Percentiles rank a stretch among this genome's conserved stretches.
phyloP scores from a whole-genome alignment of 53 echinoderm and acorn worm species.

The Crossaster papposus region DNA sequence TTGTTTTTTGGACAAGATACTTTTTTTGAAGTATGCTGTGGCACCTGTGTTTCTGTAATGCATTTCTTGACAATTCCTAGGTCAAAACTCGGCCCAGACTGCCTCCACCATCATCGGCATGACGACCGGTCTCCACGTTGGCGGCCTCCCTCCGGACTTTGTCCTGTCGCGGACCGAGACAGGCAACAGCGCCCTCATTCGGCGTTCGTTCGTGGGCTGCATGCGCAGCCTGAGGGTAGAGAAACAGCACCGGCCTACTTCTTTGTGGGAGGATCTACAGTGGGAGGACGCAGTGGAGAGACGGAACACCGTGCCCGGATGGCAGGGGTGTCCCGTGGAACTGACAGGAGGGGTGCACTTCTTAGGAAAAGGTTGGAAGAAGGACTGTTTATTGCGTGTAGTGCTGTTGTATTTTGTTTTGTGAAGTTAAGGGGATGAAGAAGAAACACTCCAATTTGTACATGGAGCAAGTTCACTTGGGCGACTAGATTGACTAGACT shows the following conservation, averaged over 20 bases:
- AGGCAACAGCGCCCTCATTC: slow-evolving; percentile 75
- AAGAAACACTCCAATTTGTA: not conserved
- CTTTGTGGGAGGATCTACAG: slow-evolving; percentile 84
- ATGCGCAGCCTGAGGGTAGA: slow-evolving; percentile 85
- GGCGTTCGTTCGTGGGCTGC: slow-evolving; percentile 79
- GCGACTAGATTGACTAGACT: too few species aligned
- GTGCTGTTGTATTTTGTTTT: not conserved
- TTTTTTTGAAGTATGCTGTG: too few species aligned
- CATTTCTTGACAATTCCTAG: slow-evolving; percentile 50
- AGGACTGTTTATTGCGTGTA: too few species aligned
- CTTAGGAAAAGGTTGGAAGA: slow-evolving; percentile 81
- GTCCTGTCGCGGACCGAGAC: slow-evolving; percentile 71
- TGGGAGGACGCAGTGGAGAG: slow-evolving; percentile 69
- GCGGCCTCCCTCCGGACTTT: slow-evolving; percentile 85
- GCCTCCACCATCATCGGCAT: slow-evolving; percentile 85
- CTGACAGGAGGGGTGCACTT: slow-evolving; percentile 83
- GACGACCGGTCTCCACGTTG: slow-evolving; percentile 86
- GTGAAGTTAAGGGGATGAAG: not conserved
- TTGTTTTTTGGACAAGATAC: not conserved
- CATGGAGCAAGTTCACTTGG: too few species aligned
- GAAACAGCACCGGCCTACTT: slow-evolving; percentile 72
- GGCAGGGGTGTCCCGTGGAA: slow-evolving; percentile 94
- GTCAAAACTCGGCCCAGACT: slow-evolving; percentile 83
- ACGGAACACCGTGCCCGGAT: slow-evolving; percentile 72
- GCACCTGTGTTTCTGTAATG: not conserved